Conservation (phyloP, 2,888 invertebrate genomes). For the Athrips mouffetella region DNA sequence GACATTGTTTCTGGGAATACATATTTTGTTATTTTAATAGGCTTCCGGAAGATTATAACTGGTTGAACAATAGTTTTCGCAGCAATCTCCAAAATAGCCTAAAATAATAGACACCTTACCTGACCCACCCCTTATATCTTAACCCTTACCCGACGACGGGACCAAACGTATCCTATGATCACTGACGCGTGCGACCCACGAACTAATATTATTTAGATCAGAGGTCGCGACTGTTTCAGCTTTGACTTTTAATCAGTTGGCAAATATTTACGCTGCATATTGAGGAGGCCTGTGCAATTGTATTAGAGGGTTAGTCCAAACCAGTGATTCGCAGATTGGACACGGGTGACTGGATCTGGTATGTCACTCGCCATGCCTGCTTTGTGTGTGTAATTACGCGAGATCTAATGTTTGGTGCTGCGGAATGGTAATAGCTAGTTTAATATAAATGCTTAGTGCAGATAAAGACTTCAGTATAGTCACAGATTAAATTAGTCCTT, state of each 20-base stretch:
- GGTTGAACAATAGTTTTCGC: too few relatives aligned
- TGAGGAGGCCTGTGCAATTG: constrained; percentile 73
- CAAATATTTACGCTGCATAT: constrained; percentile 72
- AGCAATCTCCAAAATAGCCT: too few relatives aligned
- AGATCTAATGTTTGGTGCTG: neutral
- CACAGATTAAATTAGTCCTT: too few relatives aligned
- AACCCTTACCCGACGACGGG: constrained; percentile 5
- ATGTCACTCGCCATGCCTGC: constrained; percentile 46
- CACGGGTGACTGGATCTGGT: constrained; percentile 38
- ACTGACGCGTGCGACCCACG: constrained; percentile 56
- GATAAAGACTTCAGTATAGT: neutral
- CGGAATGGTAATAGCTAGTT: neutral
- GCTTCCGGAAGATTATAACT: too few relatives aligned
- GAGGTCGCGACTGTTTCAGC: constrained; percentile 55
- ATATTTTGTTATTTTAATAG: too few relatives aligned
- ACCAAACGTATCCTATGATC: constrained; percentile 56
- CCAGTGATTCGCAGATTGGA: constrained; percentile 44
- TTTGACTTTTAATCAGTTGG: constrained; percentile 73
- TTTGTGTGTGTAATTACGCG: constrained; percentile 25
- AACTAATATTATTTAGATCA: constrained; percentile 71
- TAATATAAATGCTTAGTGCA: neutral
- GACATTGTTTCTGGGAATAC: too few relatives aligned
- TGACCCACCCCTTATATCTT: constrained; percentile 12
- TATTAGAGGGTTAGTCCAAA: constrained; percentile 48
- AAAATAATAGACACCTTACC: too few relatives aligned